A percentile compares a stretch with the other conserved stretches of the same genome.
phyloP scores from a whole-genome alignment of 2,888 invertebrate species.

The Siphlonurus alternatus region DNA sequence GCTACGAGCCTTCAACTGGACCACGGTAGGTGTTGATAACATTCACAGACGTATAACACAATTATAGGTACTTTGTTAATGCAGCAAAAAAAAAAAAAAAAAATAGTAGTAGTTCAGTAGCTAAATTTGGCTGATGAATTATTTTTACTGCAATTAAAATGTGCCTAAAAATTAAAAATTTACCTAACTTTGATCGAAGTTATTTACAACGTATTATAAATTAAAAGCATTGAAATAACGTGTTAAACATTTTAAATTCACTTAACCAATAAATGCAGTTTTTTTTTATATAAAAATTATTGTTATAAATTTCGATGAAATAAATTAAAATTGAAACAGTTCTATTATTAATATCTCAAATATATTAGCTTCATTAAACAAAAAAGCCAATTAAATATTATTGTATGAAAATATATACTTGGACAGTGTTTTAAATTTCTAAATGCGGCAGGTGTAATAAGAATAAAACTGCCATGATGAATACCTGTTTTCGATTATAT shows the following conservation, averaged over 20 bases:
- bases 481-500: too few relatives aligned
- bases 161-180: neutral
- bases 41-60: slow-evolving; percentile 15
- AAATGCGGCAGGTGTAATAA: too few relatives aligned
- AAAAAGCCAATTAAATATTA: too few relatives aligned
- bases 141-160: neutral
- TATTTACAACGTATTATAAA: slow-evolving; percentile 13
- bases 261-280: too few relatives aligned
- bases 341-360: too few relatives aligned
- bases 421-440: too few relatives aligned
- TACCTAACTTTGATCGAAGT: slow-evolving; percentile 13
- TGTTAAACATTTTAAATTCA: neutral
- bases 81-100: too few relatives aligned
- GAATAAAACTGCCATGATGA: too few relatives aligned
- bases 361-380: too few relatives aligned
- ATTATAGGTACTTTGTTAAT: too few relatives aligned
- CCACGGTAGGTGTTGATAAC: slow-evolving; percentile 59
- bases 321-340: neutral
- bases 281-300: neutral
- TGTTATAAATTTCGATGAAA: neutral
- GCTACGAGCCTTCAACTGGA: slow-evolving; percentile 74
- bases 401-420: too few relatives aligned
- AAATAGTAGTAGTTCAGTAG: too few relatives aligned
- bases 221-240: neutral
- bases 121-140: neutral